Evolutionary conservation across 2,113 vertebrate genomes (phyloP), one percentile per base, ranked within the genome.

Genomic region (Mobula birostris): DNA sequence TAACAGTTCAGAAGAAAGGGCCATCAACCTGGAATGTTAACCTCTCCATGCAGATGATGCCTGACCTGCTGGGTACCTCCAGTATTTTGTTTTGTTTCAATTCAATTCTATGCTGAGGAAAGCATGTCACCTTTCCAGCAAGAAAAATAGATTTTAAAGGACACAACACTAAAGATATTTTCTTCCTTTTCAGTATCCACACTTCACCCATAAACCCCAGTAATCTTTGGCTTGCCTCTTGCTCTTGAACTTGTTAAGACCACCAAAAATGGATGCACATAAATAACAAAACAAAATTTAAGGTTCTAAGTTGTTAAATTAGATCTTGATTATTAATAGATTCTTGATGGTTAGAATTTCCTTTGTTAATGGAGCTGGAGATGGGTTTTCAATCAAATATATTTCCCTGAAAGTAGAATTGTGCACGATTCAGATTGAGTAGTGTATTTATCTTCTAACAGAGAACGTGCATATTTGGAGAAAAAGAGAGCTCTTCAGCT

Each of bases 381-480:
- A 36, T 90, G 66, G 7, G 29, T 66, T 21, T 17, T 61, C 17
- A 27, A 24, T 63, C 63, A 63, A 87, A 87, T 15, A 15, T 87
- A 63, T 66, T 88, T 58, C 85, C 29, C 11, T 29, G 27, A 77
- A 77, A 63, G 27, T 29, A 14, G 2, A 14, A 61, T 61, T 61
- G 83, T 58, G 56, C 21, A 27, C 24, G 82, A 58, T 9, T 48
- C 9, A 88, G 56, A 63, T 61, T 68, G 61, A 90, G 17, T 90
- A 32, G 7, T 17, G 17, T 2, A 68, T 32, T 66, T 76, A 27
- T 14, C 8, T 93, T 74, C 72, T 93, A 92, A 92, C 91, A 93
- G 91, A 93, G 91, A 93, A 56, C 91, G 91, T 93, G 91, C 72
- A 74, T 70, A 70, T 7, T 36, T 93, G 36, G 68, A 74, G 40